These are phyloP conservation scores for Globia sparganii DNA, from an alignment of 2,888 invertebrate genomes.

Conservation along the genomic window DNA sequence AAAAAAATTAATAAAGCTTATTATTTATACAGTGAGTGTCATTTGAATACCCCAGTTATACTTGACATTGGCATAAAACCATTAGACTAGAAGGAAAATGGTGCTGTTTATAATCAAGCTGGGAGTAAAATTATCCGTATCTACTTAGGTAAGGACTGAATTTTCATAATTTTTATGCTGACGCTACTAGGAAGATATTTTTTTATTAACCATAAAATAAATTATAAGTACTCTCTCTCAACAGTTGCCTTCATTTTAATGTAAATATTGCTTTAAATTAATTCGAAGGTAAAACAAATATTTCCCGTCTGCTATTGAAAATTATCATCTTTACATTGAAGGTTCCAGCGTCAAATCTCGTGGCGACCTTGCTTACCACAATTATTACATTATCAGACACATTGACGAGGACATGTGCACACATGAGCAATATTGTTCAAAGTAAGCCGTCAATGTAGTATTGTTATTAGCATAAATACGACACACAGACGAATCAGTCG, in stretches of 20 bases:
- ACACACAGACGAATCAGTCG: conserved; percentile 66
- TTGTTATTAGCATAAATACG: conserved; percentile 69
- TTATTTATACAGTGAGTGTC: conserved; percentile 24
- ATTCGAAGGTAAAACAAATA: conserved; percentile 39
- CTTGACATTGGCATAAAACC: conserved; percentile 87
- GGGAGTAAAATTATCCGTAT: conserved; percentile 65
- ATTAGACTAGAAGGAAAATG: conserved; percentile 82
- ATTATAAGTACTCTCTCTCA: background rate
- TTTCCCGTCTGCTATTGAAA: conserved; percentile 31
- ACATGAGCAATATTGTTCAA: conserved; percentile 60
- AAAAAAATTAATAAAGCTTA: conserved; percentile 18
- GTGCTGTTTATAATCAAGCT: conserved; percentile 65
- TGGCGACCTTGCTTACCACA: conserved; percentile 60
- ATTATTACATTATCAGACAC: conserved; percentile 71
- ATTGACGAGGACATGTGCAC: conserved; percentile 66
- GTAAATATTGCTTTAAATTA: conserved; percentile 30
- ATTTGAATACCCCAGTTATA: conserved; percentile 74
- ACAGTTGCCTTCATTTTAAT: conserved; percentile 7
- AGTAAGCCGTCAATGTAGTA: conserved; percentile 60
- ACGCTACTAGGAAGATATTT: conserved; percentile 4
- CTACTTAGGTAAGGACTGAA: background rate
- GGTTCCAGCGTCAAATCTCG: conserved; percentile 39
- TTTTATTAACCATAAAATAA: background rate
- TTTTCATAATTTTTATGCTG: background rate
- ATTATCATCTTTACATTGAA: conserved; percentile 45